Base-by-base conservation (phyloP, 2,113 vertebrate genomes). In the Platycercus adscitus region DNA sequence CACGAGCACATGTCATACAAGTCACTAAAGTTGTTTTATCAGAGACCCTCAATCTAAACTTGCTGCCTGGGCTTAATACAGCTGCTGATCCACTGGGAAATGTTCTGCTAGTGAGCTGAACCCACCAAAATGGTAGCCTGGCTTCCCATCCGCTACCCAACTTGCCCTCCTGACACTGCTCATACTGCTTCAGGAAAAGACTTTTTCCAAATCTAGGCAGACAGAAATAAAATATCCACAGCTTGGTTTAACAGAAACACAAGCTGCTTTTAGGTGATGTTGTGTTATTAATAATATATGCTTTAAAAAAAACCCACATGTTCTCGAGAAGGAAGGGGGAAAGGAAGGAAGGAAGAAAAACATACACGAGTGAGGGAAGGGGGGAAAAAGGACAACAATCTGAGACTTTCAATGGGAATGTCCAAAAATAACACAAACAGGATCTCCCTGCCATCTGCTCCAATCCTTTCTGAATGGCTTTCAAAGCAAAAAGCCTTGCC, bases 361-460 rank as follows among this genome's bases (percentile, higher is more conserved):
- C 81, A 93, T 20, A 25, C 35, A 78, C 0, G 1, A 84, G 77
- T 71, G 73, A 76, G 83, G 91, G 85, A 63, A 91, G 73, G 64
- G 90, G 56, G 56, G 25, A 63, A 86, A 83, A 96, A 78, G 80
- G 71, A 94, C 84, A 92, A 91, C 85, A 85, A 83, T 95, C 73
- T 92, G 71, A 95, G 85, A 95, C 81, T 81, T 66, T 91, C 86
- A 85, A 41, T 39, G 83, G 70, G 82, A 97, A 95, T 90, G 84
- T 93, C 95, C 91, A 91, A 93, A 97, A 96, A 93, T 95, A 96
- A 97, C 87, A 96, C 76, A 91, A 95, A 95, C 88, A 94, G 92
- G 88, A 91, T 95, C 93, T 97, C 93, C 89, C 90, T 87, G 91
- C 95, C 94, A 93, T 90, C 96, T 94, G 86, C 82, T 81, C 86